Percentiles rank a stretch among this genome's conserved stretches.
phyloP scores from a whole-genome alignment of 1,140 invertebrate genomes.

The Lamellibrachia luymesi region DNA sequence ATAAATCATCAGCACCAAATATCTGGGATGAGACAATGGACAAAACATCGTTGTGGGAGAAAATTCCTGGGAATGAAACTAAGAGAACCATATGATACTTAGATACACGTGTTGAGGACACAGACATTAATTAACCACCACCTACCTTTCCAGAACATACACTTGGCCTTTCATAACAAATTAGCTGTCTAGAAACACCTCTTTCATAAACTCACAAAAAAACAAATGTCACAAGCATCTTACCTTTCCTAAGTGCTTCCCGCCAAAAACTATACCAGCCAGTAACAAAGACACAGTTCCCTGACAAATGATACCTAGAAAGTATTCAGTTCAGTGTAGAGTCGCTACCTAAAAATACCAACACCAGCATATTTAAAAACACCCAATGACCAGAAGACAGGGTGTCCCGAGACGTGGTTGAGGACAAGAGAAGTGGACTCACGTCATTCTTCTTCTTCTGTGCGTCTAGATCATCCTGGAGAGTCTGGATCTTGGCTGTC shows the following conservation, averaged over 20 bases:
- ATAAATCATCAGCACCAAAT: no score
- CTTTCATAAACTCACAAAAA: background rate
- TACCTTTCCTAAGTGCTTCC: background rate
- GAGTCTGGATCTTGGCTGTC: constrained; percentile 29
- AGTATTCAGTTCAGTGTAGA: background rate
- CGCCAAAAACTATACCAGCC: background rate
- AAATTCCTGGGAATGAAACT: background rate
- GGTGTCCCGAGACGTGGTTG: background rate
- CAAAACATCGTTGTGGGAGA: background rate
- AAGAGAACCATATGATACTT: background rate
- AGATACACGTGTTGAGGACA: no score
- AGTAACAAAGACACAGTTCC: background rate
- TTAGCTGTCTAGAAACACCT: background rate
- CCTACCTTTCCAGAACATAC: background rate
- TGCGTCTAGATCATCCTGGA: constrained; percentile 42
- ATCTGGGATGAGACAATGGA: no score
- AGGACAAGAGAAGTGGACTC: constrained; percentile 25
- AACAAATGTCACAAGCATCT: background rate
- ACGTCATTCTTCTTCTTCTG: constrained; percentile 54
- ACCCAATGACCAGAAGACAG: background rate
- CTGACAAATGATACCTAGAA: background rate
- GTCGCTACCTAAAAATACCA: background rate
- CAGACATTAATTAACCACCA: background rate
- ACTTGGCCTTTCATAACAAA: background rate
- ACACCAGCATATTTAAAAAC: background rate